These are phyloP conservation scores for Tortrix viridana DNA, from an alignment of 2,888 invertebrate genomes.

Conservation along the genomic window DNA sequence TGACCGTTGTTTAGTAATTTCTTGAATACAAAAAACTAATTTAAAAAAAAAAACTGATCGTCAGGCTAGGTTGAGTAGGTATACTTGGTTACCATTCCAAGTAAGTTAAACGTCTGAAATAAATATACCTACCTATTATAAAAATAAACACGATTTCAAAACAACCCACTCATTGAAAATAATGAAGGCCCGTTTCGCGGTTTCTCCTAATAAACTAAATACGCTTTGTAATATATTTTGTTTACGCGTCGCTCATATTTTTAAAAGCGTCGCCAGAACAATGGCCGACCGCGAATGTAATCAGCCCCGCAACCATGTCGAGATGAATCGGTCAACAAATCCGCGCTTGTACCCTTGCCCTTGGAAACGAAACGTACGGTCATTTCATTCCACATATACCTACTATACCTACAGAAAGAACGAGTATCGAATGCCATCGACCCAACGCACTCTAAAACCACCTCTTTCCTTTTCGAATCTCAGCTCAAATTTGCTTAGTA, in stretches of 20 bases:
- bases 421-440: conserved; percentile 65
- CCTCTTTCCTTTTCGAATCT: conserved; percentile 43
- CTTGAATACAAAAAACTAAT: too few species aligned
- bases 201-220: conserved; percentile 57
- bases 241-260: conserved; percentile 46
- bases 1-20: too few species aligned
- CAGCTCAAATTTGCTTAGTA: conserved; percentile 49
- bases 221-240: conserved; percentile 49
- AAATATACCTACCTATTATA: too few species aligned
- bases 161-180: conserved; percentile 15
- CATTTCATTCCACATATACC: conserved; percentile 50
- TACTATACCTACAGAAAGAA: conserved; percentile 58
- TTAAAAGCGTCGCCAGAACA: conserved; percentile 55
- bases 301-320: conserved; percentile 49
- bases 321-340: conserved; percentile 66
- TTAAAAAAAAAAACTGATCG: too few species aligned
- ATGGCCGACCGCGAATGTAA: conserved; percentile 62
- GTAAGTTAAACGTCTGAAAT: too few species aligned
- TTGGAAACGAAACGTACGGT: conserved; percentile 76
- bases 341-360: conserved; percentile 74
- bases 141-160: background rate
- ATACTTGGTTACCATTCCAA: too few species aligned
- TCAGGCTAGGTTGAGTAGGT: too few species aligned
- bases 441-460: conserved; percentile 45
- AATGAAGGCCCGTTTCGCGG: conserved; percentile 49